Conservation (phyloP, 2,888 invertebrate species). For the Drosophila acutilabella region DNA sequence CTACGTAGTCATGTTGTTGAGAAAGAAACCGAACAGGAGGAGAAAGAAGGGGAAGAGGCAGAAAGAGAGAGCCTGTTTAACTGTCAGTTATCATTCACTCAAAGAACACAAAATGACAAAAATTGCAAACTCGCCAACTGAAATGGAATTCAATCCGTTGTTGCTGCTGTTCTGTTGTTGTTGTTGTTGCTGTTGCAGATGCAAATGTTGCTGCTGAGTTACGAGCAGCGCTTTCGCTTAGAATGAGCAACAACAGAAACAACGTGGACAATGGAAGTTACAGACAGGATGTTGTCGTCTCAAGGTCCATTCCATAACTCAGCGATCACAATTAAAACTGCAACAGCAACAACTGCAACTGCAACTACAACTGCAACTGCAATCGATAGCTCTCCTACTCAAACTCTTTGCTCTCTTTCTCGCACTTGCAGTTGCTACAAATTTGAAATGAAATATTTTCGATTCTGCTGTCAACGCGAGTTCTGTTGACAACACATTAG, state of each 20-base stretch:
- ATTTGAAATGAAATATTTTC: constrained; percentile 81
- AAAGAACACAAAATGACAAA: constrained; percentile 64
- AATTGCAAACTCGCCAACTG: constrained; percentile 56
- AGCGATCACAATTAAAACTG: constrained; percentile 42
- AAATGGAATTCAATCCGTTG: constrained; percentile 50
- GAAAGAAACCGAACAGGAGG: neutral
- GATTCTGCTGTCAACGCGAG: constrained; percentile 79
- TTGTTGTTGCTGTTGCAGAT: constrained; percentile 44
- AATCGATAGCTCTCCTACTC: constrained; percentile 6
- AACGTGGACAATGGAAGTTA: constrained; percentile 30
- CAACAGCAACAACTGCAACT: neutral
- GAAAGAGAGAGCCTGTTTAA: constrained; percentile 59
- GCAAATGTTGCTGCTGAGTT: constrained; percentile 62
- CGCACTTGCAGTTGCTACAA: constrained; percentile 48
- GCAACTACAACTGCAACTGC: neutral
- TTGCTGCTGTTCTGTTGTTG: constrained; percentile 36
- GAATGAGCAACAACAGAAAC: constrained; percentile 26
- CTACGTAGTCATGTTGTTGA: constrained; percentile 33
- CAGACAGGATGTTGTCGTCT: constrained; percentile 54
- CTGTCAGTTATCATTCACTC: constrained; percentile 83
- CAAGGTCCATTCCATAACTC: constrained; percentile 60
- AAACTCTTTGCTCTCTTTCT: neutral
- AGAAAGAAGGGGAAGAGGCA: neutral
- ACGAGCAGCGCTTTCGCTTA: constrained; percentile 51
- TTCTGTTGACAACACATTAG: constrained; percentile 80